Evolutionary conservation across 2,113 vertebrate genomes (phyloP).

Genomic region (Rhinoderma darwinii): DNA sequence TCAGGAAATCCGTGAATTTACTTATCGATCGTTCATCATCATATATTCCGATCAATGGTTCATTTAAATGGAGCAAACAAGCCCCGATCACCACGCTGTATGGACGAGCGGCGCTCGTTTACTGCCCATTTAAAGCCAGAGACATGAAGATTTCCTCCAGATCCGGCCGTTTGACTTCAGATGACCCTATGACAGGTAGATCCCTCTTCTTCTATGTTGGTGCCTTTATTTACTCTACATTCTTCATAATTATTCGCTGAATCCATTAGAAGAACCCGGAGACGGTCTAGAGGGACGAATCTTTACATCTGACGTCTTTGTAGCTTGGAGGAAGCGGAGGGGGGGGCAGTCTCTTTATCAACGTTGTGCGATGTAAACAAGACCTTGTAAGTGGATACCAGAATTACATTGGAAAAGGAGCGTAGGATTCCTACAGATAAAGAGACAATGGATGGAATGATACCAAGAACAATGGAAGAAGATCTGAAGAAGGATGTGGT

Average conservation of each 20-base stretch:
- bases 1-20: no score
- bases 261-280: background rate
- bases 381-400: background rate
- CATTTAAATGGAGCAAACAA: no score
- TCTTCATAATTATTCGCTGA: background rate
- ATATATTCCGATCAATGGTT: no score
- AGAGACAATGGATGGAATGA: background rate
- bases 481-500: constrained; percentile 7
- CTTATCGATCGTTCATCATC: no score
- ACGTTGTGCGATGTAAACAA: constrained; percentile 1
- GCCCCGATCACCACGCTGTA: no score
- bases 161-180: no score
- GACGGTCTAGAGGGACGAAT: background rate
- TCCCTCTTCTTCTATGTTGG: background rate
- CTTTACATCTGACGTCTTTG: background rate
- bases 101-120: no score
- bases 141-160: no score
- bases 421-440: background rate
- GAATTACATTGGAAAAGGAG: constrained; percentile 4
- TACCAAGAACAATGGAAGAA: constrained; percentile 1
- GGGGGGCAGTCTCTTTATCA: constrained; percentile 3
- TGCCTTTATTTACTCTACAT: background rate
- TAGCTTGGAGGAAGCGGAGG: background rate
- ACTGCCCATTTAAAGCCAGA: no score
- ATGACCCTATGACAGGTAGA: background rate